Base-by-base conservation (phyloP, 2,888 invertebrate species). In the Rhaphigaster nebulosa region DNA sequence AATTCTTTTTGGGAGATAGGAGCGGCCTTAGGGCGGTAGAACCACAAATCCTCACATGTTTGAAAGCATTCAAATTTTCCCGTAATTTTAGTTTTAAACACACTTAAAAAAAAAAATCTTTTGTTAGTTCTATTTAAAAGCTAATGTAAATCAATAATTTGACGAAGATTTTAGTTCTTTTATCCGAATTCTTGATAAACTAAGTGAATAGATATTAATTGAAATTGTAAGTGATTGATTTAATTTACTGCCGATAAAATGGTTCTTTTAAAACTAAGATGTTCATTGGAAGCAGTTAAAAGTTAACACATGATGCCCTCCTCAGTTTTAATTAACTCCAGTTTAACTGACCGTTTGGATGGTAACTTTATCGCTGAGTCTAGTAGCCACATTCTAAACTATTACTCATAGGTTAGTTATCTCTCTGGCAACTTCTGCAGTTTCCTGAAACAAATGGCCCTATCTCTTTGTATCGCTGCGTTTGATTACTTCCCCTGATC, bases 361-460 rank as follows among this genome's bases (percentile, higher is more conserved):
- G 18, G 29, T 65, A 65, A 65, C 65, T 65, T 15, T 15, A 65
- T 29, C 65, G 65, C 23, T 29, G 1, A 13, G 2, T 20, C 8
- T 34, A 20, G 70, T 10, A 20, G 38, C 38, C 38, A 23, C 70
- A 38, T 20, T 18, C 70, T 76, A 29, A 80, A 80, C 84, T 84
- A 84, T 84, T n/a, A 45, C 84, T 26, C 45, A 84, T 84, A 50
- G 45, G 26, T 8, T 50, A 84, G 84, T 84, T 84, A 84, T 84
- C 45, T 84, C 20, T 45, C 45, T 45, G 84, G 84, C 84, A 45
- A 84, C 41, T 84, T 45, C 84, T 20, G 20, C 70, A n/a, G 20
- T 76, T 76, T 76, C 70, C 70, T 76, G 34, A 76, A 76, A 38
- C 70, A 76, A 76, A 76, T 76, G 18, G 70, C 34, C 23, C 8